Base-by-base conservation (phyloP, 2,888 invertebrate species). In the Cheilosia scutellata region DNA sequence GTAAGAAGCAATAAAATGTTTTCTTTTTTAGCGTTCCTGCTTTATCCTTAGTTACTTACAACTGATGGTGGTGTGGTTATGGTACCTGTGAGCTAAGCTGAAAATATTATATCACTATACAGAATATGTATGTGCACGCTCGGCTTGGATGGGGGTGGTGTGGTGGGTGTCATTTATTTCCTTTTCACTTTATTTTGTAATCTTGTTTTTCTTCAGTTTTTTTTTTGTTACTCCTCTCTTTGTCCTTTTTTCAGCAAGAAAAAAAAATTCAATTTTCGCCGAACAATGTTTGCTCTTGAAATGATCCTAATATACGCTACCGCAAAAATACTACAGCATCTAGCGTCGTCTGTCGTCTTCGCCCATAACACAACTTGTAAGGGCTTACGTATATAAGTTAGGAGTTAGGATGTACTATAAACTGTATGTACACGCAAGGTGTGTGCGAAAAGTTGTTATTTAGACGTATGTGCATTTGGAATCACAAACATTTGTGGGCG, bases 391-490 rank as follows among this genome's bases (percentile, higher is more conserved):
- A 68, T 47, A 72, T 70, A 82, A 68, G 68, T 62, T 37, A 62
- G 57, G 42, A 47, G 44, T 42, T 20, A 47, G 47, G 7, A 7
- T 1, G 16, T 16, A 16, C 16, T 16, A 49, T 71, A 20, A 33
- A 53, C 27, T 6, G n/a, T 55, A 37, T 7, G 33, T 63, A 51
- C 44, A 62, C 71, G 76, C 42, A 72, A 86, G 86, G 86, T 82
- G 75, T 80, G 82, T 82, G 71, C 75, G 49, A 51, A 74, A 75
- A 58, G 20, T 80, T 84, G 80, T 79, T 84, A 65, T 80, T 71
- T 76, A 65, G 53, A 76, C 31, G 66, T 60, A 55, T 82, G 72
- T 76, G 53, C 71, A 77, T 68, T 70, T 60, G 33, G 53, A 79
- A 53, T 57, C 49, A 55, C 49, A 60, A 65, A 40, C 44, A 80